Evolutionary conservation across 2,113 vertebrate genomes (phyloP).

Genomic region (Myiozetetes cayanensis): DNA sequence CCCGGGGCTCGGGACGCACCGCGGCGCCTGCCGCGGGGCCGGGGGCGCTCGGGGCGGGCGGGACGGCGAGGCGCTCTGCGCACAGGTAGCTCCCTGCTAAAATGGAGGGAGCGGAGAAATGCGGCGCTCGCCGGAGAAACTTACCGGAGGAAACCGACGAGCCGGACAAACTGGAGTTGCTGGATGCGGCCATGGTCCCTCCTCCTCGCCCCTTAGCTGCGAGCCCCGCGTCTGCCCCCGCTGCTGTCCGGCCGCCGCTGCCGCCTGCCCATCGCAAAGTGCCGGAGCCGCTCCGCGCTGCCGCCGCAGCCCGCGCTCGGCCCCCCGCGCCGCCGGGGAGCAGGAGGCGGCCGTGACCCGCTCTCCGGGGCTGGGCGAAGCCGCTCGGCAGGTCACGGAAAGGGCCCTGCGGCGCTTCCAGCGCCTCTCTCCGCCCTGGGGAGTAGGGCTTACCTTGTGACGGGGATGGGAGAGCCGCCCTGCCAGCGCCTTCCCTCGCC

Average conservation of each 20-base stretch:
- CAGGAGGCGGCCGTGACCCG: constrained; percentile 57
- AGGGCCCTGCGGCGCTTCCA: not conserved
- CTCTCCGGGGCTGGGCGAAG: not conserved
- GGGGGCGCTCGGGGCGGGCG: not conserved
- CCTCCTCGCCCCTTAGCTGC: constrained; percentile 64
- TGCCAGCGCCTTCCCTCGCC: constrained; percentile 16
- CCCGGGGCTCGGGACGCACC: not conserved
- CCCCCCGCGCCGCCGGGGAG: constrained; percentile 71
- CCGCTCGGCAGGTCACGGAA: not conserved
- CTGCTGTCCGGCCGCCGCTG: constrained; percentile 52
- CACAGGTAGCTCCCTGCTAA: constrained; percentile 5
- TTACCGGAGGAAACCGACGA: constrained; percentile 96
- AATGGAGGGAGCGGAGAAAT: constrained; percentile 18
- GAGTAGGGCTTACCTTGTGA: not conserved
- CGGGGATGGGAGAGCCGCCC: not conserved
- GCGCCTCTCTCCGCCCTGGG: not conserved
- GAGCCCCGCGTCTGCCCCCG: constrained; percentile 64
- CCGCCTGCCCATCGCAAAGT: constrained; percentile 76
- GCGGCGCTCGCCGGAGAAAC: constrained; percentile 43
- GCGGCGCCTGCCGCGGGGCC: not conserved
- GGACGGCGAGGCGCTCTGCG: not conserved
- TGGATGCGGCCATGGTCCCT: constrained; percentile 91
- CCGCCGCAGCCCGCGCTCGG: constrained; percentile 20
- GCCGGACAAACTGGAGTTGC: constrained; percentile 96
- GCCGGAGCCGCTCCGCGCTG: constrained; percentile 48